Percentiles rank a stretch among this genome's conserved stretches.
Conservation (phyloP, 2,113 vertebrate genomes). For the Steatornis caripensis region DNA sequence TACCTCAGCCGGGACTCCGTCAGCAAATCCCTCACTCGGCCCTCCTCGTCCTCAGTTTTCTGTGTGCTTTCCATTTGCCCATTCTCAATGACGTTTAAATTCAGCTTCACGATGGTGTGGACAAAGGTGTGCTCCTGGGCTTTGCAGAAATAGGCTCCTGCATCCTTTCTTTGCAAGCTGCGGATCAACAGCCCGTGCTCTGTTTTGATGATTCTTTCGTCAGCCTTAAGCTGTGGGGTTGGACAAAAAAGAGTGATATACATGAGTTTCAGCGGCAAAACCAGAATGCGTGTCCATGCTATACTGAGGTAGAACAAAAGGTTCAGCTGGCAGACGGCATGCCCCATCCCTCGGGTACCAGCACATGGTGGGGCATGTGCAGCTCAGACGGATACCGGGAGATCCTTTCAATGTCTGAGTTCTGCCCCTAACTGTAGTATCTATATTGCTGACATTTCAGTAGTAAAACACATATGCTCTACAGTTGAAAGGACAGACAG, state of each 20-base stretch:
- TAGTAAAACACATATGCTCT: neutral
- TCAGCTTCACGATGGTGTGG: constrained; percentile 84
- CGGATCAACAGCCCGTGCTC: constrained; percentile 91
- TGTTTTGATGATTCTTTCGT: constrained; percentile 88
- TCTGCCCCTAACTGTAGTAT: neutral
- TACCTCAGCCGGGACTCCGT: constrained; percentile 84
- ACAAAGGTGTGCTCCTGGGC: constrained; percentile 92
- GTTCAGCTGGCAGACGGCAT: rapidly evolving
- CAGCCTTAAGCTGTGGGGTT: constrained; percentile 80
- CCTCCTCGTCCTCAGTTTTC: constrained; percentile 72
- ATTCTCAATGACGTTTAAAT: constrained; percentile 83
- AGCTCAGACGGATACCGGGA: neutral
- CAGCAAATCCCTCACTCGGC: constrained; percentile 74
- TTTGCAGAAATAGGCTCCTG: constrained; percentile 86
- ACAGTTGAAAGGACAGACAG: neutral
- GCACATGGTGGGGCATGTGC: rapidly evolving
- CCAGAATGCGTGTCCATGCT: rapidly evolving
- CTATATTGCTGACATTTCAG: neutral
- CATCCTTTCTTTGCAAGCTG: constrained; percentile 83
- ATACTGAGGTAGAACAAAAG: neutral
- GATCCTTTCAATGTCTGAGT: neutral
- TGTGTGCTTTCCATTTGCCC: constrained; percentile 84
- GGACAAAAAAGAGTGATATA: constrained; percentile 18
- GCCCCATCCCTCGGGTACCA: neutral
- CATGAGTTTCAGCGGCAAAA: neutral